Base-by-base conservation (phyloP, 2,888 invertebrate genomes). In the Oxyteleia sp. region DNA sequence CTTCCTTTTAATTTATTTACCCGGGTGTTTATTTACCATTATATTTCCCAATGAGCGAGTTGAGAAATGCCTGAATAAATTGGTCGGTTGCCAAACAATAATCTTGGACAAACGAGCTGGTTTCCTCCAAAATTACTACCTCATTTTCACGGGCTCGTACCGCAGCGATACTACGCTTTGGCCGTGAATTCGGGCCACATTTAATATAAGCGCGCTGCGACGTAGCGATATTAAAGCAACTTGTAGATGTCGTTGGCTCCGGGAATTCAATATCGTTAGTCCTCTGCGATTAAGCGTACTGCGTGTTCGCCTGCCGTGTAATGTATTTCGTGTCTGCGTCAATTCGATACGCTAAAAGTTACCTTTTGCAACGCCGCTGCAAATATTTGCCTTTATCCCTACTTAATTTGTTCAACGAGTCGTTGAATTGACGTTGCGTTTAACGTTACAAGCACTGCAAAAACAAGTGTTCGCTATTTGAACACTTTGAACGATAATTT, bases 21-120 rank as follows among this genome's bases (percentile, higher is more conserved):
- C n/a, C n/a, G n/a, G n/a, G n/a, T n/a, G n/a, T n/a, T n/a, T n/a
- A n/a, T n/a, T n/a, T n/a, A n/a, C n/a, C n/a, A n/a, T n/a, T n/a
- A n/a, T n/a, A n/a, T n/a, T n/a, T n/a, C n/a, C n/a, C 26, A 49
- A 43, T 66, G 69, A 49, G 63, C 49, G 47, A 63, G 76, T 51
- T 57, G 76, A 66, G 63, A 69, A 75, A 23, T 26, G 80, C 59
- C 45, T 49, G 83, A 83, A 85, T 82, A 79, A 79, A 78, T 75
- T 75, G 79, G 85, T 79, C 75, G 81, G 61, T 71, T 55, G 81
- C 68, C 81, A 81, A 83, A 81, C 80, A 85, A 83, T 85, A 78
- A 83, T 85, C 80, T 81, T 80, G 80, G 72, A 85, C 76, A 81
- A 85, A 81, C 71, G 85, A 85, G 83, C 74, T 71, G 81, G 85